Base-by-base conservation (phyloP, 2,888 invertebrate species). In the Dicyrtoma fusca region DNA sequence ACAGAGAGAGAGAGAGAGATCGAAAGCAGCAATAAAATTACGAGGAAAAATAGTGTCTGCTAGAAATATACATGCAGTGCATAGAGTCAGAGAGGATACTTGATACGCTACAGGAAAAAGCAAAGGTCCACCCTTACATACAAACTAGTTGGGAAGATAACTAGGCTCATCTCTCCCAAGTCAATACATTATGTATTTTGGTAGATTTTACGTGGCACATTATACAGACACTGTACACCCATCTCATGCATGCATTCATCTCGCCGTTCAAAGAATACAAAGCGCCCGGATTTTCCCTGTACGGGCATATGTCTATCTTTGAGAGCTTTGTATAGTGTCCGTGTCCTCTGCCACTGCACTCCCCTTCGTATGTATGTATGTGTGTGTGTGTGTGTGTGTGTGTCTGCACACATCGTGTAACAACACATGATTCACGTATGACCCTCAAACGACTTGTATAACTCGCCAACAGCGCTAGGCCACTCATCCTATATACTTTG, bases 211-310 rank as follows among this genome's bases (percentile, higher is more conserved):
- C 44, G 44, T 44, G 62, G 42, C 44, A 11, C 19, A 17, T 34
- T 26, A 44, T 44, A 62, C n/a, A 44, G 17, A n/a, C 62, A 14
- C 51, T n/a, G 5, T n/a, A 49, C 17, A 49, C 49, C 14, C 47
- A 45, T 49, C 47, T 64, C 64, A 64, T 64, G 23, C 64, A 49
- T 64, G 49, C 45, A 64, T 64, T 64, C 64, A 64, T 49, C 64
- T 26, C 13, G 14, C 49, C 26, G 14, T 23, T 8, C 14, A 26
- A 42, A 47, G 47, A 53, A n/a, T 17, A 34, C 34, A 34, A 34
- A 34, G 34, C 34, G 34, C 34, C 34, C 34, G 34, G 34, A 34
- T 34, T 34, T 34, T 34, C 34, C 34, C 34, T 34, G 8, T 34
- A 34, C n/a, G n/a, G n/a, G n/a, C n/a, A n/a, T n/a, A n/a, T n/a